Evolutionary conservation across 1,140 invertebrate species (phyloP).

Genomic region (Scaptomyza pallida): DNA sequence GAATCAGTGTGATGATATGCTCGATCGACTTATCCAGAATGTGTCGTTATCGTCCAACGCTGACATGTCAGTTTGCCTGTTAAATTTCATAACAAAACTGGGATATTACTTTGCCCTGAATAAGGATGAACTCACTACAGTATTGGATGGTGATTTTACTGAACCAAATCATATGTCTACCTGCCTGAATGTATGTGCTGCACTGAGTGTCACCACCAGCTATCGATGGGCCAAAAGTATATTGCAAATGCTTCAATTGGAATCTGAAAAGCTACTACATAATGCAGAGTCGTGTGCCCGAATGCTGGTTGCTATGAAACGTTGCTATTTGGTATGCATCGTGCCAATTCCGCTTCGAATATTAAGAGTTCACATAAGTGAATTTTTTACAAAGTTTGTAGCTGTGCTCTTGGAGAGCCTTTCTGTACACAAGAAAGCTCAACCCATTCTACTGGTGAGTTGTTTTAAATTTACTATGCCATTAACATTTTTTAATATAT

Average conservation of each 20-base stretch:
- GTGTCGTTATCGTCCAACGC: slow-evolving; percentile 46
- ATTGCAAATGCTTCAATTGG: slow-evolving; percentile 62
- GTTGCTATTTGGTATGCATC: slow-evolving; percentile 65
- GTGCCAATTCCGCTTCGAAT: slow-evolving; percentile 58
- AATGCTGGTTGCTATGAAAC: slow-evolving; percentile 44
- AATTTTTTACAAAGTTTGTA: slow-evolving; percentile 64
- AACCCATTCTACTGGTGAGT: slow-evolving; percentile 34
- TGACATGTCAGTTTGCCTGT: slow-evolving; percentile 46
- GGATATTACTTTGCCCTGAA: slow-evolving; percentile 66
- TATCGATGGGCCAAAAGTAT: slow-evolving; percentile 68
- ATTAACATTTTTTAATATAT: neutral
- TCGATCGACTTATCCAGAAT: slow-evolving; percentile 61
- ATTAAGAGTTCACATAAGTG: slow-evolving; percentile 39
- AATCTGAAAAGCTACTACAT: slow-evolving; percentile 62
- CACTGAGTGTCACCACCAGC: slow-evolving; percentile 51
- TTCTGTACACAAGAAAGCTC: slow-evolving; percentile 22
- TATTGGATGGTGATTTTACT: slow-evolving; percentile 38
- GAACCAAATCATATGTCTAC: slow-evolving; percentile 19
- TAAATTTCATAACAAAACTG: slow-evolving; percentile 56
- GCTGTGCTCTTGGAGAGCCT: slow-evolving; percentile 53
- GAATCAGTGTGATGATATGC: slow-evolving; percentile 72
- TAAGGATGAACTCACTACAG: slow-evolving; percentile 33
- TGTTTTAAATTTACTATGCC: neutral
- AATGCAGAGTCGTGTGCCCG: slow-evolving; percentile 20
- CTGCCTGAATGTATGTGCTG: slow-evolving; percentile 41